Conservation (phyloP, 2,113 vertebrate genomes). For the Indicator maculatus region DNA sequence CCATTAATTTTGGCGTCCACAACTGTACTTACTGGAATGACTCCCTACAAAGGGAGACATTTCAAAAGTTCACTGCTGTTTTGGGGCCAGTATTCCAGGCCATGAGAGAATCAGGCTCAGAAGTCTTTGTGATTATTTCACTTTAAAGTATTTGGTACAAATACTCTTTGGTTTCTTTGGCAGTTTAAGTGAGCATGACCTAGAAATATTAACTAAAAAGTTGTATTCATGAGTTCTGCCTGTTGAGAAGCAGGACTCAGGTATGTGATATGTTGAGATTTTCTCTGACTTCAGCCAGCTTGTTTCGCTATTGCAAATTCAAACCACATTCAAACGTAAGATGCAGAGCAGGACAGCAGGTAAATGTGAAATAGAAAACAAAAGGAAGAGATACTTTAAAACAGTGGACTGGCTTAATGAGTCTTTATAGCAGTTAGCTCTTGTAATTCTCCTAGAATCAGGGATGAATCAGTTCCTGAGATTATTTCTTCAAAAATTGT, state of each 20-base stretch:
- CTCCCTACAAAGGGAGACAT: background rate
- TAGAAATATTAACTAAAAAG: constrained; percentile 64
- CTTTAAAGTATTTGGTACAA: constrained; percentile 3
- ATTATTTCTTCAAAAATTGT: constrained; percentile 17
- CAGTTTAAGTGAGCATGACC: constrained; percentile 42
- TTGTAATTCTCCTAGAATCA: constrained; percentile 4
- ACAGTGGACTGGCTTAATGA: background rate
- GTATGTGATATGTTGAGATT: constrained; percentile 15
- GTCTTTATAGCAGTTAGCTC: background rate
- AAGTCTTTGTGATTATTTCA: constrained; percentile 21
- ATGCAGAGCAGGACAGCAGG: background rate
- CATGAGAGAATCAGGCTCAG: background rate
- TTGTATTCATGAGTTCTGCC: background rate
- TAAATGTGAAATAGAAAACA: constrained; percentile 27
- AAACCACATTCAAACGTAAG: background rate
- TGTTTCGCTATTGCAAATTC: constrained; percentile 21
- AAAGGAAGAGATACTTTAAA: constrained; percentile 4
- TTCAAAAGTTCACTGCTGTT: constrained; percentile 3
- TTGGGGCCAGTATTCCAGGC: background rate
- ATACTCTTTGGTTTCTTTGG: constrained; percentile 54
- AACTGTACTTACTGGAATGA: background rate
- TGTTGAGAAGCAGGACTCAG: constrained; percentile 25
- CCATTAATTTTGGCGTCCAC: background rate
- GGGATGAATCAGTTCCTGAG: constrained; percentile 51
- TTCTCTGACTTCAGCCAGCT: background rate